Evolutionary conservation across 2,797 vertebrate species (phyloP).

Genomic region (Choloepus didactylus): DNA sequence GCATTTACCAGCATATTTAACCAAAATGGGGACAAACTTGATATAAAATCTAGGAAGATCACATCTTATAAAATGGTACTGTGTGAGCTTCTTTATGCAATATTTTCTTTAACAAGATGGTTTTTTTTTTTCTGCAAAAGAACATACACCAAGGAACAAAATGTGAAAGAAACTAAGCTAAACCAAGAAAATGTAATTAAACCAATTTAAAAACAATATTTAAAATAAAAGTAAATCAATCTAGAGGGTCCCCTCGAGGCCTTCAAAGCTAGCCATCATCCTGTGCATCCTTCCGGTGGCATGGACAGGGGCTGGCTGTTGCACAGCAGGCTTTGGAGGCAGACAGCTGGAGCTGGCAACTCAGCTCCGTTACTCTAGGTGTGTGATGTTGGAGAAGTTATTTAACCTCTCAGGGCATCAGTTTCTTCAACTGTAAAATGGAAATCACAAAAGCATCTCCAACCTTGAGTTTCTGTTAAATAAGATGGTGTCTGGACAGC

Average conservation of each 20-base stretch:
- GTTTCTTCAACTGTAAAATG: constrained; percentile 36
- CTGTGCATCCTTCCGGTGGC: background rate
- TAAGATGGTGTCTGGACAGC: background rate
- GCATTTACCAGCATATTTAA: constrained; percentile 15
- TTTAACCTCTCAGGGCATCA: background rate
- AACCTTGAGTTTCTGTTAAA: background rate
- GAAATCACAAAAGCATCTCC: background rate
- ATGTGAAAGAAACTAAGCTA: background rate
- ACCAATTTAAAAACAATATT: background rate
- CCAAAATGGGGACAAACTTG: background rate
- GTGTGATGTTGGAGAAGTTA: background rate
- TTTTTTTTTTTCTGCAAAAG: background rate
- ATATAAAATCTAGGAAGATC: background rate
- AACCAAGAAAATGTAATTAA: background rate
- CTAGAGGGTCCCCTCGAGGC: background rate
- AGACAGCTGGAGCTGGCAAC: background rate
- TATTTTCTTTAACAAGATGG: constrained; percentile 47
- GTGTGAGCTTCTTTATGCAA: background rate
- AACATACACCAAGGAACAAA: background rate
- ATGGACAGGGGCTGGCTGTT: background rate
- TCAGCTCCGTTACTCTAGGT: background rate
- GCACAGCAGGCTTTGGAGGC: background rate
- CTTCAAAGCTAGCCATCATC: background rate
- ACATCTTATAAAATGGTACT: constrained; percentile 26
- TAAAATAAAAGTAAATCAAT: background rate